A percentile compares a stretch with the other conserved stretches of the same genome.
phyloP scores from a whole-genome alignment of 92 coral and sea anemone genomes.

The Metridium senile region DNA sequence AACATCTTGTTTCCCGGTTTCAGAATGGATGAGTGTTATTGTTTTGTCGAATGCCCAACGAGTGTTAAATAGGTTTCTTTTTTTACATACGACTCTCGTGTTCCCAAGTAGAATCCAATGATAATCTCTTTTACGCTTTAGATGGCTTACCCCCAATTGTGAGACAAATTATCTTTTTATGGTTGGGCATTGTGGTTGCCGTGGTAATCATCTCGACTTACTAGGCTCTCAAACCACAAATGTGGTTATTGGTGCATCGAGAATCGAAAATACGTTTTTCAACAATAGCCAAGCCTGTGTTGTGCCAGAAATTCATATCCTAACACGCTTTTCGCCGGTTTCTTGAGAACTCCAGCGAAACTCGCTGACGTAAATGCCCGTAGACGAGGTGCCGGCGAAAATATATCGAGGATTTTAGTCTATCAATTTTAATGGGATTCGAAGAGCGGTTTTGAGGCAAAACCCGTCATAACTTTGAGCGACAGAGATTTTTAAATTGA shows the following conservation, averaged over 20 bases:
- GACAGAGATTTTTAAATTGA: background rate
- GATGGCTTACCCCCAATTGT: conserved; percentile 3
- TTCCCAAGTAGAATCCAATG: conserved; percentile 1
- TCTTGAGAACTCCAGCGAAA: too few species aligned
- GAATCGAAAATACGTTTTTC: background rate
- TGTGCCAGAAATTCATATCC: too few species aligned
- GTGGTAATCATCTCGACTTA: conserved; percentile 14
- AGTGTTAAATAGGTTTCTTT: background rate
- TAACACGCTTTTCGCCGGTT: too few species aligned
- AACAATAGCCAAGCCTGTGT: background rate
- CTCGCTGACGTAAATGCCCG: too few species aligned
- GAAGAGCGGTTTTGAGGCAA: background rate
- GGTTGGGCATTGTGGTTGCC: conserved; percentile 21
- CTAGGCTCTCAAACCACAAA: conserved; percentile 17
- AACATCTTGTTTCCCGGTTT: too few species aligned
- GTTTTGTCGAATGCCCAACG: background rate
- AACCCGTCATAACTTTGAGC: background rate
- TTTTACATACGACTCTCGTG: background rate
- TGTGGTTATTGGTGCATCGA: background rate
- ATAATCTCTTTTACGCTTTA: background rate
- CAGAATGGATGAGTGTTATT: too few species aligned
- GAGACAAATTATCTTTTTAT: conserved; percentile 39
- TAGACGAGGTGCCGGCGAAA: too few species aligned
- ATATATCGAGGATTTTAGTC: too few species aligned
- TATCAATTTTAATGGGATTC: background rate